A percentile compares a stretch with the other conserved stretches of the same genome.
Evolutionary conservation across 2,797 vertebrate genomes (phyloP).

Genomic region (Gadopsis marmoratus): DNA sequence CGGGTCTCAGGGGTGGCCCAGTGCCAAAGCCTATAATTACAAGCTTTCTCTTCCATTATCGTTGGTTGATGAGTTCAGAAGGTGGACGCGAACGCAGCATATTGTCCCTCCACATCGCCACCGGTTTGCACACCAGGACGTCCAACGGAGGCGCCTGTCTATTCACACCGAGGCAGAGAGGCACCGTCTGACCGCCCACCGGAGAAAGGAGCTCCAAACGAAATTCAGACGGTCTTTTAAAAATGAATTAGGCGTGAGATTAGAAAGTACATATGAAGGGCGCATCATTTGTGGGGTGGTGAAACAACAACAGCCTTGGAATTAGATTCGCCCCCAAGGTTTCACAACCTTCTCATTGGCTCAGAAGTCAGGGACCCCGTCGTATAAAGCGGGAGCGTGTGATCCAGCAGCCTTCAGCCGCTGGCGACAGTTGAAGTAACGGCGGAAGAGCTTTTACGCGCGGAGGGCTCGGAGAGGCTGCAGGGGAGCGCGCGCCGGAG

Average conservation of each 20-base stretch:
- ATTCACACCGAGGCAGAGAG: not conserved
- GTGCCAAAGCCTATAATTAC: not conserved
- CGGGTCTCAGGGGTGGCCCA: too few relatives aligned
- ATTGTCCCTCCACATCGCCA: constrained; percentile 30
- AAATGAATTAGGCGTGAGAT: constrained; percentile 51
- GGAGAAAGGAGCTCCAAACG: constrained; percentile 25
- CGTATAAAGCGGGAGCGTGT: constrained; percentile 69
- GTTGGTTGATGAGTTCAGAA: constrained; percentile 16
- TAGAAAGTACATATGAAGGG: constrained; percentile 5
- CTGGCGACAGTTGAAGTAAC: constrained; percentile 42
- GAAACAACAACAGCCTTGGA: constrained; percentile 38
- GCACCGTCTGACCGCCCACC: constrained; percentile 17
- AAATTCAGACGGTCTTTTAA: constrained; percentile 44
- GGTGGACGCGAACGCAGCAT: constrained; percentile 22
- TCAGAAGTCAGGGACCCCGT: constrained; percentile 71
- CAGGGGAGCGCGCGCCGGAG: constrained; percentile 33
- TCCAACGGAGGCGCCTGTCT: constrained; percentile 45
- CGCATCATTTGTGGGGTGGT: constrained; percentile 43
- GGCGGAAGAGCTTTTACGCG: constrained; percentile 64
- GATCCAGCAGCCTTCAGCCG: constrained; percentile 47
- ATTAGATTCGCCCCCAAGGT: constrained; percentile 42
- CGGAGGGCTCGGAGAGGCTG: constrained; percentile 55
- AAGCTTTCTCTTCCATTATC: not conserved
- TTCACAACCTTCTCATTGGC: constrained; percentile 78
- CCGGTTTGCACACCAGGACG: constrained; percentile 47